Evolutionary conservation across 2,113 vertebrate genomes (phyloP).

Genomic region (Bufo bufo): DNA sequence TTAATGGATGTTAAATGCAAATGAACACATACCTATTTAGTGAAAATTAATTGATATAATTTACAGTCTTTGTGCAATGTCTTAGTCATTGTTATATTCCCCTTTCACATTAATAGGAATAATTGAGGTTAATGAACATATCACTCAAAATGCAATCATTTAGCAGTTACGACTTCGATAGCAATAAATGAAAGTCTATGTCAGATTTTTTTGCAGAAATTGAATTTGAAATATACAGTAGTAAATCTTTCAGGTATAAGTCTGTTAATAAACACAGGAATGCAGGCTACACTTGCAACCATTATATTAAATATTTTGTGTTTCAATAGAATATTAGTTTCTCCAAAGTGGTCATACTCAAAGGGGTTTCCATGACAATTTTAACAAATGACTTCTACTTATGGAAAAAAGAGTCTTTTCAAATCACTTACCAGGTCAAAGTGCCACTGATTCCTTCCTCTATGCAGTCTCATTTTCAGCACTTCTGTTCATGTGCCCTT

Average conservation of each 20-base stretch:
- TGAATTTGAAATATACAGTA: not conserved
- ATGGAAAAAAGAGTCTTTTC: too few species aligned
- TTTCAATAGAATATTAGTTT: too few species aligned
- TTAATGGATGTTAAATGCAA: not conserved
- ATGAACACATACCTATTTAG: not conserved
- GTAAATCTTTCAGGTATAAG: not conserved
- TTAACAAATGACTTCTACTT: too few species aligned
- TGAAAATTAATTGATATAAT: not conserved
- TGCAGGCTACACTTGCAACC: not conserved
- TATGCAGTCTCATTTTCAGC: too few species aligned
- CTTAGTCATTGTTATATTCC: not conserved
- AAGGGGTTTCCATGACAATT: too few species aligned
- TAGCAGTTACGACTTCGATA: conserved; percentile 12
- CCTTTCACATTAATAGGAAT: not conserved
- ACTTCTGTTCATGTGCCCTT: too few species aligned
- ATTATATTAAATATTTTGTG: not conserved
- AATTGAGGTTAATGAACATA: conserved; percentile 25
- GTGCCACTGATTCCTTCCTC: too few species aligned
- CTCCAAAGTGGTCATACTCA: too few species aligned
- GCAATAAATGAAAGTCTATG: not conserved
- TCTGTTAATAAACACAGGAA: not conserved
- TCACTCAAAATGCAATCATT: conserved; percentile 1
- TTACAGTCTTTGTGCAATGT: not conserved
- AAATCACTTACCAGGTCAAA: too few species aligned
- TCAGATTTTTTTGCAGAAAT: not conserved